Percentiles rank a stretch among this genome's conserved stretches.
phyloP scores from a whole-genome alignment of 2,113 vertebrate species.

The Petroica traversi region DNA sequence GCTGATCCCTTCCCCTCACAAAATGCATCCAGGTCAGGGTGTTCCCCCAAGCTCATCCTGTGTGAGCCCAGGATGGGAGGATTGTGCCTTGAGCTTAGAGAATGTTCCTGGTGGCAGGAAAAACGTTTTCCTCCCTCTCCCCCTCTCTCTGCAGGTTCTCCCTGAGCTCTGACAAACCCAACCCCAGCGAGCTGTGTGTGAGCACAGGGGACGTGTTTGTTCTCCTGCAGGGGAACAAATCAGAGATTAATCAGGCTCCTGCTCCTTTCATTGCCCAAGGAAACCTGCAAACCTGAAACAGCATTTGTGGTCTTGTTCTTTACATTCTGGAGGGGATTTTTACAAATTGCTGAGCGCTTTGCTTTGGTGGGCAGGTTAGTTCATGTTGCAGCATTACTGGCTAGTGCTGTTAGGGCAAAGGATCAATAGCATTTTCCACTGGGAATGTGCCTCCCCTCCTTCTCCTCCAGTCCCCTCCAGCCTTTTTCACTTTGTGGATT shows the following conservation, averaged over 20 bases:
- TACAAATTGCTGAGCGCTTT: conserved; percentile 9
- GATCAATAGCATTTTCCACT: conserved; percentile 44
- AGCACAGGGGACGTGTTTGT: background rate
- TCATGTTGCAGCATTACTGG: background rate
- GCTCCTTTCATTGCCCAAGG: background rate
- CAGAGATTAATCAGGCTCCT: conserved; percentile 23
- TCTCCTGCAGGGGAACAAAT: background rate
- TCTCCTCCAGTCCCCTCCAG: background rate
- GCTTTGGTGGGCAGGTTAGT: conserved; percentile 23
- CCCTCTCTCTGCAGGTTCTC: background rate
- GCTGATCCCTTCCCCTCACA: background rate
- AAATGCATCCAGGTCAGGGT: background rate
- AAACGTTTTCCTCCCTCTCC: background rate
- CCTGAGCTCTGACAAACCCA: background rate
- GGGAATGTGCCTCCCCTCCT: background rate
- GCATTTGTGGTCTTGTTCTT: conserved; percentile 27
- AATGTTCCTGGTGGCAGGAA: background rate
- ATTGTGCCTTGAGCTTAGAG: background rate
- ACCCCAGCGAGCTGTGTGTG: background rate
- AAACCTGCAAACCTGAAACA: conserved; percentile 6
- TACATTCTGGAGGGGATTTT: conserved; percentile 37
- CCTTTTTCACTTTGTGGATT: background rate
- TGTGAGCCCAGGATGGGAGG: background rate
- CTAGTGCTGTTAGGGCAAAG: background rate
- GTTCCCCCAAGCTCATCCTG: background rate